Conservation (phyloP, 2,113 vertebrate species). For the Polypterus senegalus region DNA sequence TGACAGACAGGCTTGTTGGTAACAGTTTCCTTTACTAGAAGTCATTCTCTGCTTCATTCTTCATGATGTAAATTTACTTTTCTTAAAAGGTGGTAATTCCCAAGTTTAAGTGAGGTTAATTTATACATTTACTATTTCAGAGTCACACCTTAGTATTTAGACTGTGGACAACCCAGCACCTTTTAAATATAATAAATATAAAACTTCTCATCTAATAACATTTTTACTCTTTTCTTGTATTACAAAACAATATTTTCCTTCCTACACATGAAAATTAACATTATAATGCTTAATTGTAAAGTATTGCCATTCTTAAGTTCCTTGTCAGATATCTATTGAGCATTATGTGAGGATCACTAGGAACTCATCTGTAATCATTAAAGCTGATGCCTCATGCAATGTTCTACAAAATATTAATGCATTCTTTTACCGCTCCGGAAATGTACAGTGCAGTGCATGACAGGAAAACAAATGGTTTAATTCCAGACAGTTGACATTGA, state of each 20-base stretch:
- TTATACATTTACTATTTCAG: too few relatives aligned
- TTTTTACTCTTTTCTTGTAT: too few relatives aligned
- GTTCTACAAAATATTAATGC: slow-evolving; percentile 39
- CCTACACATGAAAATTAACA: slow-evolving; percentile 7
- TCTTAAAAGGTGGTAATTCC: too few relatives aligned
- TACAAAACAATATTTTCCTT: slow-evolving; percentile 12
- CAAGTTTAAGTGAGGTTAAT: too few relatives aligned
- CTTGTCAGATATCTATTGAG: slow-evolving; percentile 22
- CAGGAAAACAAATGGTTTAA: slow-evolving; percentile 39
- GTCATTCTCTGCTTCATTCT: too few relatives aligned
- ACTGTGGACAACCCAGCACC: too few relatives aligned
- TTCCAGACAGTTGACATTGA: slow-evolving; percentile 24
- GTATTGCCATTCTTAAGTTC: slow-evolving; percentile 19
- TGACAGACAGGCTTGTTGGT: too few relatives aligned
- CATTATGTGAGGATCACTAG: slow-evolving; percentile 31
- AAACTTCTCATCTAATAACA: too few relatives aligned
- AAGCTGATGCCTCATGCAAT: slow-evolving; percentile 32
- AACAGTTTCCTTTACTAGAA: too few relatives aligned
- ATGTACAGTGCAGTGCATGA: slow-evolving; percentile 26
- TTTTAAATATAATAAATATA: too few relatives aligned
- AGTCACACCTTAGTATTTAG: too few relatives aligned
- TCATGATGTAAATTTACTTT: too few relatives aligned
- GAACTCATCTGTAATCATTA: slow-evolving; percentile 40
- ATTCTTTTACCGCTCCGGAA: slow-evolving; percentile 26
- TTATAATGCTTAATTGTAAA: slow-evolving; percentile 20